Evolutionary conservation across 2,888 invertebrate species (phyloP).

Genomic region (Metallyticus violacea): DNA sequence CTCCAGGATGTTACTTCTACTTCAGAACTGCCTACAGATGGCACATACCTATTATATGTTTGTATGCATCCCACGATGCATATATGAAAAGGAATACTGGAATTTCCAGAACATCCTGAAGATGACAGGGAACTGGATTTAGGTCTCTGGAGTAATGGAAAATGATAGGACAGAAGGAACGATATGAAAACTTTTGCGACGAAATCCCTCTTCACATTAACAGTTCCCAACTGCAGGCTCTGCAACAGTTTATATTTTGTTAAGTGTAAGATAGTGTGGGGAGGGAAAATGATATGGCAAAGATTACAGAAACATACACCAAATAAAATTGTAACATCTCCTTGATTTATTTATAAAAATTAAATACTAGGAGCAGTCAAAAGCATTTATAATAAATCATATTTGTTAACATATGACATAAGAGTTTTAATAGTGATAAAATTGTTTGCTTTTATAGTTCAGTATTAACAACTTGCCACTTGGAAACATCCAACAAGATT

Average conservation of each 20-base stretch:
- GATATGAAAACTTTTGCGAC: no score
- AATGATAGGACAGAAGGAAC: no score
- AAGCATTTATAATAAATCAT: neutral
- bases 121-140: neutral
- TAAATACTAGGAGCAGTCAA: neutral
- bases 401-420: neutral
- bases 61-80: neutral
- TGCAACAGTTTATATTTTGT: neutral
- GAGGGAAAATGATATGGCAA: neutral
- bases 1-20: no score
- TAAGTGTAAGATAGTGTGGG: neutral
- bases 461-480: neutral
- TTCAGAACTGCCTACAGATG: no score
- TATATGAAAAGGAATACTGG: neutral
- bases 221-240: neutral
- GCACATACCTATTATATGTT: neutral
- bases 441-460: neutral
- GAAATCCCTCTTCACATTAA: no score
- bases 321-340: neutral
- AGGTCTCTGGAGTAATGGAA: neutral
- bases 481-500: neutral
- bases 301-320: neutral
- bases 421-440: neutral
- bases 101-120: neutral
- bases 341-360: conserved; percentile 3